Evolutionary conservation across 1,140 invertebrate species (phyloP), one percentile per base, ranked within the genome.

Genomic region (Leptinotarsa defecta): DNA sequence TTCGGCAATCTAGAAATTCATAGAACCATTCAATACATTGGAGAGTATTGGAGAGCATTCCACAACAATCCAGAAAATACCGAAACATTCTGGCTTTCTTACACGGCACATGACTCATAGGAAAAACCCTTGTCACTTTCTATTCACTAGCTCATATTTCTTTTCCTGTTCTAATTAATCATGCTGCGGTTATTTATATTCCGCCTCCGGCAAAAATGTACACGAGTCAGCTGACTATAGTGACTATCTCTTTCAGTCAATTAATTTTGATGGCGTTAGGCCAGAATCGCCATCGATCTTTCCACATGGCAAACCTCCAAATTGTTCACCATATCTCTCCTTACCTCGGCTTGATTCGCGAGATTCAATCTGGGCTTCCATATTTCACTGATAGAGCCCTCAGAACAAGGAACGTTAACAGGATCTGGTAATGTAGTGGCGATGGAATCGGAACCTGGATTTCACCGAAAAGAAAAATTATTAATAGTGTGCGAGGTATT

Each of bases 261-360:
- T 71, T 71, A 71, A 71, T 71, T 71, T 61, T 71, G 20, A 71
- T 62, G 52, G 70, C 70, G 27, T 71, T 52, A 49, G 48, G 49
- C 70, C 70, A 61, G 57, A 49, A 49, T 57, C 70, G 17, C 13
- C 70, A 71, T 71, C 34, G 70, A 71, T 71, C 70, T 71, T 62
- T 61, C 52, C 22, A 52, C 67, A 68, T 71, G 70, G 70, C 70
- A 71, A 61, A 52, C 13, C 48, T 71, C 70, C 70, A 71, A 71
- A 71, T 71, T 71, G 70, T 61, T 71, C 27, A 62, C 70, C 70
- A 62, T 71, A 71, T 71, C 70, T 71, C 70, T 49, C 69, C 49
- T 62, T 27, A 34, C 49, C 48, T 57, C 70, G 70, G 49, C 70
- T 71, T 71, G 61, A 62, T 71, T 71, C 52, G 57, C 52, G n/a